These are phyloP conservation scores for Chloroclystis v-ata DNA, from an alignment of 2,888 invertebrate species.

Conservation along the genomic window DNA sequence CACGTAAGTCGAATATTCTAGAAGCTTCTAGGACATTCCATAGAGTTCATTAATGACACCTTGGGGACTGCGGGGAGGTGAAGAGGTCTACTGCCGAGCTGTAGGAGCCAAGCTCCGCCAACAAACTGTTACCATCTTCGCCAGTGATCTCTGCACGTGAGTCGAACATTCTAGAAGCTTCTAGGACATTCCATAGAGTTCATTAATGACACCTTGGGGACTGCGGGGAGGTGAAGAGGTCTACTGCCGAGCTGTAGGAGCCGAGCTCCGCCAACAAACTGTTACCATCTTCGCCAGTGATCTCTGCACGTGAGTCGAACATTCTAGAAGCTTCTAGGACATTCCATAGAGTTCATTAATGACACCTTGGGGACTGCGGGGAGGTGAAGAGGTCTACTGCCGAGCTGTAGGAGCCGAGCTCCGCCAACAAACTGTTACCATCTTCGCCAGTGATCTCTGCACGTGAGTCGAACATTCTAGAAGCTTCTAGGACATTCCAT, in stretches of 20 bases:
- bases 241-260: too few relatives aligned
- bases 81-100: constrained; percentile 89
- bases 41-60: too few relatives aligned
- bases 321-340: not conserved
- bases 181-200: too few relatives aligned
- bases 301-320: constrained; percentile 84
- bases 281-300: constrained; percentile 85
- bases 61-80: constrained; percentile 82
- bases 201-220: too few relatives aligned
- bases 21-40: too few relatives aligned
- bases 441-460: constrained; percentile 89
- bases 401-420: constrained; percentile 83
- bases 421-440: constrained; percentile 74
- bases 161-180: constrained; percentile 36
- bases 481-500: too few relatives aligned
- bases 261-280: constrained; percentile 75
- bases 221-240: constrained; percentile 85
- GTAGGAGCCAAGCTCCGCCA: constrained; percentile 78
- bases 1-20: constrained; percentile 76
- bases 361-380: constrained; percentile 83
- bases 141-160: constrained; percentile 88
- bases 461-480: constrained; percentile 74
- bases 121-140: constrained; percentile 81
- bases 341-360: constrained; percentile 75
- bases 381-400: constrained; percentile 86